Percentiles rank a stretch among this genome's conserved stretches.
These are phyloP conservation scores for Amphibalanus amphitrite DNA, from an alignment of 1,140 invertebrate species.

Conservation along the genomic window DNA sequence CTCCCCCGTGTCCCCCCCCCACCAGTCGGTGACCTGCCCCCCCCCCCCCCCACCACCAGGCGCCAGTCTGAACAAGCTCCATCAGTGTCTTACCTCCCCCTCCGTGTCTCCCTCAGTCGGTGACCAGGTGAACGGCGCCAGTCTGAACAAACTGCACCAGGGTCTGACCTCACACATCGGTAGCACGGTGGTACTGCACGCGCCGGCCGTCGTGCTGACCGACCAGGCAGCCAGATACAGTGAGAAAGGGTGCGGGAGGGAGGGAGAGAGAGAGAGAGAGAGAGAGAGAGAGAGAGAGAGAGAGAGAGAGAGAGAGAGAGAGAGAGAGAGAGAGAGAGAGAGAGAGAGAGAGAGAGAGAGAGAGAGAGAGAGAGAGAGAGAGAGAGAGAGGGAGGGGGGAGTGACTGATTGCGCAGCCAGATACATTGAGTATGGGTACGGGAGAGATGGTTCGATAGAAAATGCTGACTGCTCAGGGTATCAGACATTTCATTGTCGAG, in stretches of 20 bases:
- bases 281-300: too few species aligned
- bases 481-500: slow-evolving; percentile 17
- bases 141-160: neutral
- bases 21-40: neutral
- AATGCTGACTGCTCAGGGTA: too few species aligned
- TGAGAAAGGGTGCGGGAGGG: too few species aligned
- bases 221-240: neutral
- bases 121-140: neutral
- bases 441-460: too few species aligned
- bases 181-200: neutral
- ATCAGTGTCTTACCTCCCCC: neutral
- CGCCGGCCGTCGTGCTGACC: neutral
- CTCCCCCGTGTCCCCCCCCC: neutral
- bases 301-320: too few species aligned
- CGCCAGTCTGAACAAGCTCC: neutral
- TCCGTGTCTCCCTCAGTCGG: neutral
- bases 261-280: too few species aligned
- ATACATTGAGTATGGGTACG: too few species aligned
- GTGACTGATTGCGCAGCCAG: too few species aligned
- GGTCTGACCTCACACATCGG: neutral
- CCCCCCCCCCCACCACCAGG: neutral
- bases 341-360: too few species aligned
- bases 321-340: too few species aligned
- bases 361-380: too few species aligned
- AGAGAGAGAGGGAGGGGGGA: too few species aligned